Base-by-base conservation (phyloP, 2,797 vertebrate species). In the Coregonus suidteri region DNA sequence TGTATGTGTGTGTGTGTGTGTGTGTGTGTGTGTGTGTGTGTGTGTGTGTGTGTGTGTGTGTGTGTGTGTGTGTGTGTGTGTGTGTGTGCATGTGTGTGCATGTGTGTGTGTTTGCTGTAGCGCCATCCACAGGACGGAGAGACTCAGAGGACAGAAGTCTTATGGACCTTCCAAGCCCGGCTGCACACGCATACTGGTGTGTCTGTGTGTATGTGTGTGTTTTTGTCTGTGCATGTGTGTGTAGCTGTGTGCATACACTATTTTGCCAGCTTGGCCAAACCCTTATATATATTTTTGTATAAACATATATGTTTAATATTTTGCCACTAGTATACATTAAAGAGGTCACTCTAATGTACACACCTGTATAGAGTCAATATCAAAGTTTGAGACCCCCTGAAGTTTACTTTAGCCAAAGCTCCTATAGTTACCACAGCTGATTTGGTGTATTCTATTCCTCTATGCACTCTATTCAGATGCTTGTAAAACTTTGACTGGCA, bases 101-200 rank as follows among this genome's bases (percentile, higher is more conserved):
- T 84, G 77, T 84, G 84, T 83, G 76, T 82, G 66, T 77, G 69
- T 67, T 31, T 69, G 74, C 75, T 66, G 74, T 66, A 75, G 80
- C 69, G 81, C 85, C 90, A 92, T 94, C 93, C 93, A 93, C 93
- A 95, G 93, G 91, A 92, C 75, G 85, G 92, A 92, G 89, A 84
- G 90, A 94, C 83, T 89, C 80, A 76, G 94, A 94, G 93, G 93
- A 94, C 93, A 54, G 79, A 94, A 94, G 94, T 93, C 94, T 92
- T 75, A 77, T 9, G 88, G 92, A 90, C 93, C 92, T 94, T 95
- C 94, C 90, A 90, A 95, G 88, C 94, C 91, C 91, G 93, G 92
- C 91, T 93, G 93, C 93, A 94, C 93, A 90, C 78, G 81, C 87
- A 88, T 85, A 86, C 75, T 77, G 34, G n/a, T n/a, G 56, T 79